These are phyloP conservation scores for Cryptus viduatorius DNA, from an alignment of 2,888 invertebrate species.

Conservation along the genomic window DNA sequence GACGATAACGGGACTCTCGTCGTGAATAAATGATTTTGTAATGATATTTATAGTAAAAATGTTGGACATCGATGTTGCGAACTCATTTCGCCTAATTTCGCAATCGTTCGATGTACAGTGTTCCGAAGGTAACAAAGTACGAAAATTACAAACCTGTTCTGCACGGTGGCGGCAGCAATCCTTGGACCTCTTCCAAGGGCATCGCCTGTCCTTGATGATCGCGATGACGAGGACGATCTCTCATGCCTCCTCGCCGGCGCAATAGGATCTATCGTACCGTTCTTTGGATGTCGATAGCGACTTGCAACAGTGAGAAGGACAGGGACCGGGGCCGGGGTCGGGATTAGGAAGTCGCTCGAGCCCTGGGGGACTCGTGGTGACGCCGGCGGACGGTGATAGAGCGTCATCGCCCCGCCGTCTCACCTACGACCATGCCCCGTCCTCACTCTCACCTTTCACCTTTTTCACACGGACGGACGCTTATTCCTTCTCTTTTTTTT, in stretches of 20 bases:
- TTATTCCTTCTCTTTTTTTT: background rate
- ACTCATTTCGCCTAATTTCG: no score
- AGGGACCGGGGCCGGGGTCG: slow-evolving; percentile 70
- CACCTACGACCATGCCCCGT: slow-evolving; percentile 81
- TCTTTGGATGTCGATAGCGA: slow-evolving; percentile 65
- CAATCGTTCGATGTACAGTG: no score
- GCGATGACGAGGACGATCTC: slow-evolving; percentile 81
- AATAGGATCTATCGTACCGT: slow-evolving; percentile 68
- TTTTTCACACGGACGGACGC: background rate
- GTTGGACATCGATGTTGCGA: no score
- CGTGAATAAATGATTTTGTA: no score
- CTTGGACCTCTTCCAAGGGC: slow-evolving; percentile 83
- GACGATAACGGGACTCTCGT: no score
- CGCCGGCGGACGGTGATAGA: slow-evolving; percentile 80
- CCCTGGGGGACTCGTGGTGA: slow-evolving; percentile 82
- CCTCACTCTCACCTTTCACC: slow-evolving; percentile 57
- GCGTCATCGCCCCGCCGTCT: slow-evolving; percentile 84
- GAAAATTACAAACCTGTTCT: slow-evolving; percentile 80
- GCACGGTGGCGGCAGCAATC: slow-evolving; percentile 80
- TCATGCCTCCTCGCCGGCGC: slow-evolving; percentile 77
- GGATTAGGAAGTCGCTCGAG: slow-evolving; percentile 77
- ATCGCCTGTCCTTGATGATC: slow-evolving; percentile 81
- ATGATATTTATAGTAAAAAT: no score
- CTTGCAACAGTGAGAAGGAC: slow-evolving; percentile 60
- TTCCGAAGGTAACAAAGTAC: no score